These are phyloP conservation scores for Drosophila kohkoa DNA, from an alignment of 1,140 invertebrate genomes.

Conservation along the genomic window DNA sequence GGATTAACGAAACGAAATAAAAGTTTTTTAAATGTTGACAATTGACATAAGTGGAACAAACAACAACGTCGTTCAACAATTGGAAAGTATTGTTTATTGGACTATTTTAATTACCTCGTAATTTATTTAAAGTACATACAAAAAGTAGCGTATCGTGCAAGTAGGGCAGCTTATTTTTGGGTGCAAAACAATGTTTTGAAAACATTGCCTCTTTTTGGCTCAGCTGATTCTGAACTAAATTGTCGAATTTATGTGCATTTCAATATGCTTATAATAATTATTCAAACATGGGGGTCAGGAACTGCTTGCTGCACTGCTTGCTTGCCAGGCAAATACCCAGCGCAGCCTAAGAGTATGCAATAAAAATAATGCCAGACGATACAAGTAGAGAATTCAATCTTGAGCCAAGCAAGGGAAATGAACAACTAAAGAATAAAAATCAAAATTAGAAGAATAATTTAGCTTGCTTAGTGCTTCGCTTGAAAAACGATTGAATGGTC, in stretches of 20 bases:
- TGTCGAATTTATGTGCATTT: slow-evolving; percentile 21
- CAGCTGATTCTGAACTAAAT: not conserved
- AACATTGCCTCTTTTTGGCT: not conserved
- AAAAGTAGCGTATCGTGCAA: not conserved
- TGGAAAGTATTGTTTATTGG: not conserved
- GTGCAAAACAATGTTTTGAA: too few relatives aligned
- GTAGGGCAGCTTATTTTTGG: not conserved
- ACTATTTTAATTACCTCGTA: not conserved
- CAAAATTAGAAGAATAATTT: not conserved
- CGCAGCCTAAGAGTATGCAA: slow-evolving; percentile 18
- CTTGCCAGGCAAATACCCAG: not conserved
- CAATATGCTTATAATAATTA: slow-evolving; percentile 2
- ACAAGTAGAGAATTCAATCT: not conserved
- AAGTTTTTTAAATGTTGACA: slow-evolving; percentile 17
- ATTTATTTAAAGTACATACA: not conserved
- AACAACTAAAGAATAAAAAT: not conserved
- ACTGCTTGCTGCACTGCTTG: slow-evolving; percentile 31
- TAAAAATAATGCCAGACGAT: not conserved
- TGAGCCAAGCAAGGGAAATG: not conserved
- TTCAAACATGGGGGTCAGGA: not conserved
- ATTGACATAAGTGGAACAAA: not conserved
- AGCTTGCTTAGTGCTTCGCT: not conserved
- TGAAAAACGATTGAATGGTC: not conserved
- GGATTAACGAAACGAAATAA: slow-evolving; percentile 43
- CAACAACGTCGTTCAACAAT: not conserved